These are phyloP conservation scores for Sarcophaga caerulescens DNA, from an alignment of 2,888 invertebrate species.

Conservation along the genomic window DNA sequence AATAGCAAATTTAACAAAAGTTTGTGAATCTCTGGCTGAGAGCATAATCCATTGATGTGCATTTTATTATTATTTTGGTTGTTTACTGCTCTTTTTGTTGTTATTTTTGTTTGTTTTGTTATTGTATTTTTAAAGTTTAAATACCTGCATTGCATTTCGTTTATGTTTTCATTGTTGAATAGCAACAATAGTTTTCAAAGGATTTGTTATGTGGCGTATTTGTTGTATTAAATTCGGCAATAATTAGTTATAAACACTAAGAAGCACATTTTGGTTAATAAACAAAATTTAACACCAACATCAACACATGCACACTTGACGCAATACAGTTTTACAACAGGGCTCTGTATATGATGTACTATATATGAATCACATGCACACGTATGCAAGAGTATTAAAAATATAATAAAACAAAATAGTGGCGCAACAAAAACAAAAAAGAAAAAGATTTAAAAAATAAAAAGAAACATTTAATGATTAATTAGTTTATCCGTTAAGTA, in stretches of 20 bases:
- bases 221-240: constrained; percentile 31
- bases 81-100: neutral
- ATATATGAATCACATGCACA: neutral
- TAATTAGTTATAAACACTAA: constrained; percentile 19
- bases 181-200: neutral
- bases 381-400: neutral
- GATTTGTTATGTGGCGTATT: neutral
- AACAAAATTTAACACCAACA: neutral
- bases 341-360: no score
- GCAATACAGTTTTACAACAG: no score
- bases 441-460: constrained; percentile 2
- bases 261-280: constrained; percentile 16
- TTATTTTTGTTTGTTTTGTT: neutral
- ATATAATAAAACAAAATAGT: neutral
- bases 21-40: constrained; percentile 2
- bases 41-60: neutral
- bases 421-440: constrained; percentile 4
- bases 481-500: constrained; percentile 62
- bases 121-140: neutral
- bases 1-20: no score
- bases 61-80: constrained; percentile 11
- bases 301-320: neutral
- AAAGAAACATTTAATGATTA: constrained; percentile 52
- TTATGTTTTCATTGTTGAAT: neutral
- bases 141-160: constrained; percentile 4